Percentiles rank a stretch among this genome's conserved stretches.
Conservation (phyloP, 2,797 vertebrate genomes). For the Neomorphus geoffroyi region DNA sequence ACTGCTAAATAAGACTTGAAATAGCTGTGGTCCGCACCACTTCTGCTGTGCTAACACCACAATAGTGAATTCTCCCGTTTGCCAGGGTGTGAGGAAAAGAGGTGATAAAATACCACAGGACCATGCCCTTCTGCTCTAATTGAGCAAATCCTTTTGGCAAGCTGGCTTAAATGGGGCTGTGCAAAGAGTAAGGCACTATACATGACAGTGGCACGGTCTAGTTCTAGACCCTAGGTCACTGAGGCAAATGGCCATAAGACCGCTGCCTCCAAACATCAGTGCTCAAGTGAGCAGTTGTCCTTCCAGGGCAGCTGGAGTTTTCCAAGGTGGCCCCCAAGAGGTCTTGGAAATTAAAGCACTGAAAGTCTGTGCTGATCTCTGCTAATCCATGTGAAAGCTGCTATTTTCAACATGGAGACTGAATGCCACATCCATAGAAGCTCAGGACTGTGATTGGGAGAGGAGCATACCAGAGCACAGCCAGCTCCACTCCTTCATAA, state of each 20-base stretch:
- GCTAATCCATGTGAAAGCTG: background rate
- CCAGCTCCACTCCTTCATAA: background rate
- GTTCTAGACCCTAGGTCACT: background rate
- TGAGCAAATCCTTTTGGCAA: too few relatives aligned
- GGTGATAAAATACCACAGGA: background rate
- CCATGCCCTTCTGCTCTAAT: rapidly evolving
- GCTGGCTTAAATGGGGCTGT: background rate
- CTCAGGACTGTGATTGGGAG: rapidly evolving
- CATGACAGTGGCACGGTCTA: background rate
- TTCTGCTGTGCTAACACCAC: rapidly evolving
- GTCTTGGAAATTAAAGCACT: background rate
- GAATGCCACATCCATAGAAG: background rate
- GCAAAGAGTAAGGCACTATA: background rate
- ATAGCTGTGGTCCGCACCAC: rapidly evolving
- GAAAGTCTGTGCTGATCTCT: background rate
- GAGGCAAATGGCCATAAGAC: background rate
- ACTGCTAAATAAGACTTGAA: background rate
- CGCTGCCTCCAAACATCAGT: background rate
- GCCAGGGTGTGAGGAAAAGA: rapidly evolving
- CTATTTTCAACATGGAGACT: background rate
- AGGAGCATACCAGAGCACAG: background rate
- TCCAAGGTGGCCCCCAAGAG: background rate
- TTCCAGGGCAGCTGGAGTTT: background rate
- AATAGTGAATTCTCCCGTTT: rapidly evolving
- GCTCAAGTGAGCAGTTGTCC: background rate